phyloP scores from a whole-genome alignment of 2,113 vertebrate genomes.

The Neogobius melanostomus region DNA sequence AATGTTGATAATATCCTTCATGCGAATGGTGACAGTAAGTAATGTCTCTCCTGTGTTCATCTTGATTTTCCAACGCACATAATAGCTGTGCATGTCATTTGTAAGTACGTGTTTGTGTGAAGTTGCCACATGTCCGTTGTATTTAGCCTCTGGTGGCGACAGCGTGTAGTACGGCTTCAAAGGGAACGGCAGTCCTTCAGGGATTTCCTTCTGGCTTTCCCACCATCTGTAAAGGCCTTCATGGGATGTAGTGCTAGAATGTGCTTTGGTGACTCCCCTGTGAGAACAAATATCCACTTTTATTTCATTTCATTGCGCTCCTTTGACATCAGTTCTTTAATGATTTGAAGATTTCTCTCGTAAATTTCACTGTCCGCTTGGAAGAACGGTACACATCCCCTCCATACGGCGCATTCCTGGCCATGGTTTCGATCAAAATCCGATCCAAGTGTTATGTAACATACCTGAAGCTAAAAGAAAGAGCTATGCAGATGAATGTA shows the following conservation, averaged over 20 bases:
- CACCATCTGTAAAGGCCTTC: slow-evolving; percentile 62
- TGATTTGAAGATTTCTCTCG: slow-evolving; percentile 6
- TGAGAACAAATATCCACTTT: slow-evolving; percentile 24
- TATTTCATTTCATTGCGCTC: slow-evolving; percentile 12
- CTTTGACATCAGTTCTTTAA: background rate
- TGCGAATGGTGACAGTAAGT: background rate
- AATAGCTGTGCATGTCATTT: slow-evolving; percentile 28
- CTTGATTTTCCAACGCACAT: background rate
- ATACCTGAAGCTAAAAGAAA: slow-evolving; percentile 16
- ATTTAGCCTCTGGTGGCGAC: slow-evolving; percentile 38
- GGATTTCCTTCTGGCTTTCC: slow-evolving; percentile 71
- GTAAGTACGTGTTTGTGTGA: slow-evolving; percentile 36
- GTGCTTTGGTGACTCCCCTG: slow-evolving; percentile 38
- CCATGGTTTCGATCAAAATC: slow-evolving; percentile 17
- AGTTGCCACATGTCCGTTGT: slow-evolving; percentile 28
- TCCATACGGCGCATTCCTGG: slow-evolving; percentile 27
- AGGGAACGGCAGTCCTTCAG: slow-evolving; percentile 46
- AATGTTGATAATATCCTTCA: slow-evolving; percentile 12
- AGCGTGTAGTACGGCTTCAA: slow-evolving; percentile 59
- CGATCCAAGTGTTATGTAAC: slow-evolving; percentile 37
- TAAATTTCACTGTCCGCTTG: background rate
- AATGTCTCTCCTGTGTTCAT: background rate
- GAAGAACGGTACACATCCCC: slow-evolving; percentile 10
- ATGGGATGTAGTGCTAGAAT: slow-evolving; percentile 43
- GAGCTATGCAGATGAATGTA: slow-evolving; percentile 21